phyloP scores from a whole-genome alignment of 2,113 vertebrate genomes.

The Leiothrix lutea region DNA sequence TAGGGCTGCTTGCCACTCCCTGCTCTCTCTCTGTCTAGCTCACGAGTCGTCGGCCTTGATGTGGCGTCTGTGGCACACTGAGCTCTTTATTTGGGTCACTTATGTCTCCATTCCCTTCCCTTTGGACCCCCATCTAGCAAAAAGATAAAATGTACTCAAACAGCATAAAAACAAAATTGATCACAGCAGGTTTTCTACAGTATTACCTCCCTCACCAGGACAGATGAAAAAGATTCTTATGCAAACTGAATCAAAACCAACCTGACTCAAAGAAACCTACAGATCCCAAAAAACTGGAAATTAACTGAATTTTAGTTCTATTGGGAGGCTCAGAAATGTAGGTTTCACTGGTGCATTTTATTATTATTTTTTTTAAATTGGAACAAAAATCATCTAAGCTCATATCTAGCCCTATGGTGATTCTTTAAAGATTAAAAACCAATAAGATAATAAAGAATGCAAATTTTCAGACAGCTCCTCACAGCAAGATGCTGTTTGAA shows the following conservation, averaged over 20 bases:
- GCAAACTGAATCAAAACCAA: not conserved
- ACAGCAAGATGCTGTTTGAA: not conserved
- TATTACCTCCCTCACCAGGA: not conserved
- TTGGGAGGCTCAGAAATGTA: not conserved
- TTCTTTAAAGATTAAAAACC: constrained; percentile 22
- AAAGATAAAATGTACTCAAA: not conserved
- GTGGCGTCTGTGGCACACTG: not conserved
- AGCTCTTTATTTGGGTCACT: not conserved
- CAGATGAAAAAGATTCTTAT: not conserved
- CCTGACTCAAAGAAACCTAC: not conserved
- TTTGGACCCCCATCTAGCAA: not conserved
- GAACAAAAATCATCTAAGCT: not conserved
- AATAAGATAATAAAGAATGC: not conserved
- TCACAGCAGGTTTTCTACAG: not conserved
- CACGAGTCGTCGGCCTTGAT: not conserved
- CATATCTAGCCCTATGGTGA: not conserved
- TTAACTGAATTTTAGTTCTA: not conserved
- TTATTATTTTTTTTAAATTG: not conserved
- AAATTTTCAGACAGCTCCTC: not conserved
- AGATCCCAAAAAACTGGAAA: not conserved
- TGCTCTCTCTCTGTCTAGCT: not conserved
- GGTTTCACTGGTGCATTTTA: not conserved
- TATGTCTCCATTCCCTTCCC: not conserved
- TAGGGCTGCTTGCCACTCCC: not conserved
- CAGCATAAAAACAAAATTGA: not conserved